Conservation (phyloP, 1,140 invertebrate genomes). For the Achroia grisella region DNA sequence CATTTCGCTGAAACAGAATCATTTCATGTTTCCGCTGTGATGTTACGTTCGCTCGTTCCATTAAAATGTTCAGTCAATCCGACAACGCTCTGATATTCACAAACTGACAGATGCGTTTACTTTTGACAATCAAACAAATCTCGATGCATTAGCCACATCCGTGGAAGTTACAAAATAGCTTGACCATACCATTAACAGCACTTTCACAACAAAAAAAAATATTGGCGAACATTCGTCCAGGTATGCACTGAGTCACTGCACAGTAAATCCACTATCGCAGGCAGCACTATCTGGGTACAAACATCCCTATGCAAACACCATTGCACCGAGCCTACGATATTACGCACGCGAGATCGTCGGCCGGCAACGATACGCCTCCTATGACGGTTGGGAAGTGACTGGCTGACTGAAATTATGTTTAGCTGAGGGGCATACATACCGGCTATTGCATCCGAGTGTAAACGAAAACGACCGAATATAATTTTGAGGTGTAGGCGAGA, state of each 20-base stretch:
- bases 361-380: conserved; percentile 41
- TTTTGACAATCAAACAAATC: conserved; percentile 47
- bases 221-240: conserved; percentile 12
- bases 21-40: conserved; percentile 45
- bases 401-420: conserved; percentile 54
- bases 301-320: conserved; percentile 40
- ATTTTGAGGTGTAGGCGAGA: conserved; percentile 53
- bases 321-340: conserved; percentile 34
- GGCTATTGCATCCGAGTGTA: conserved; percentile 62
- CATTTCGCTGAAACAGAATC: conserved; percentile 36
- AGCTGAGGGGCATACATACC: conserved; percentile 47
- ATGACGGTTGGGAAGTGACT: conserved; percentile 49
- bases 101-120: conserved; percentile 47
- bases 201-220: conserved; percentile 23
- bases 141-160: conserved; percentile 36
- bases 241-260: conserved; percentile 36
- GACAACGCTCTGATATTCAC: conserved; percentile 34
- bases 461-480: conserved; percentile 62
- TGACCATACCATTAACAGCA: conserved; percentile 39
- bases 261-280: conserved; percentile 42
- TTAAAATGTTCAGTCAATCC: conserved; percentile 42
- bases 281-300: conserved; percentile 54
- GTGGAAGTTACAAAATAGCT: conserved; percentile 22
- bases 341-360: conserved; percentile 36
- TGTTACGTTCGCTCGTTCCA: conserved; percentile 31